phyloP scores from a whole-genome alignment of 2,113 vertebrate genomes.

The Microtus montanus region DNA sequence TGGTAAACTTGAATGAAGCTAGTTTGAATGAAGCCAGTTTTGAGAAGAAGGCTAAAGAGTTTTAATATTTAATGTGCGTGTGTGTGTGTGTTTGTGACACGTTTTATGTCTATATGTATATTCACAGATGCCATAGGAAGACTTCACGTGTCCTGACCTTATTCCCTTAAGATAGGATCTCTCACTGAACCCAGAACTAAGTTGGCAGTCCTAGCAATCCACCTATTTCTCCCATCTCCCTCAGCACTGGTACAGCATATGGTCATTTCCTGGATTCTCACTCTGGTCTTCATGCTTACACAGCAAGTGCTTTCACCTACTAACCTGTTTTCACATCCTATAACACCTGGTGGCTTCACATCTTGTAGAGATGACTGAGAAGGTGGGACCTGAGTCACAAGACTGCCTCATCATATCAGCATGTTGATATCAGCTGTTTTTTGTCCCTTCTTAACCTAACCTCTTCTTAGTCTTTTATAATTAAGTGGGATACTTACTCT shows the following conservation, averaged over 20 bases:
- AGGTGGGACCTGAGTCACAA: neutral
- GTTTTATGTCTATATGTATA: neutral
- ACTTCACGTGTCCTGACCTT: neutral
- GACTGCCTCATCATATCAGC: neutral
- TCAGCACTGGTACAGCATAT: no score
- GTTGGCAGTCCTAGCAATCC: neutral
- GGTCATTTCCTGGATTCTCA: neutral
- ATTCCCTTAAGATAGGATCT: neutral
- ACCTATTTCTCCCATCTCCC: no score
- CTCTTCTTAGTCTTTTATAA: slow-evolving; percentile 42
- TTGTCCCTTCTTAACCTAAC: neutral
- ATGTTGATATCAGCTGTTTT: neutral
- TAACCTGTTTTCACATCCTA: neutral
- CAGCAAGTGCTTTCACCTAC: neutral
- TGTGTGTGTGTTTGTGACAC: neutral
- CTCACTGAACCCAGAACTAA: no score
- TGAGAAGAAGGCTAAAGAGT: neutral
- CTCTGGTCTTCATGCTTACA: no score
- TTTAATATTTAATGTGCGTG: neutral
- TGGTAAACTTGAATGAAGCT: neutral
- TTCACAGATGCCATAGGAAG: neutral
- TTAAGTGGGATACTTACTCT: slow-evolving; percentile 32
- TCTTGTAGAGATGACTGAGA: neutral
- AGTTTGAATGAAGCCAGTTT: neutral
- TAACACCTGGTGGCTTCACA: neutral